Evolutionary conservation across 2,113 vertebrate species (phyloP).

Genomic region (Maccullochella peelii): DNA sequence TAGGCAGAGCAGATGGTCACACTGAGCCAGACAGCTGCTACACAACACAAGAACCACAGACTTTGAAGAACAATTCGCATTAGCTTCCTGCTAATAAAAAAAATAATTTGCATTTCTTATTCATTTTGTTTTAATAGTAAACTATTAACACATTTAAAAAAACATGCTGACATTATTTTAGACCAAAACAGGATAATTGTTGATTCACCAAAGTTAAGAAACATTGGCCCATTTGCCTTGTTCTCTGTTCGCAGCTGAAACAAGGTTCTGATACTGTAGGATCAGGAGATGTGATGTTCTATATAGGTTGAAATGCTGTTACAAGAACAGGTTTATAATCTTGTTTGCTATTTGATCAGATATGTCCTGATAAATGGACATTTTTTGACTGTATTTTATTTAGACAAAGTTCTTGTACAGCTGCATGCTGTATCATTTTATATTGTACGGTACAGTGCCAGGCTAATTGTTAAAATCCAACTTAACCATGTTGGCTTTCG

Average conservation of each 20-base stretch:
- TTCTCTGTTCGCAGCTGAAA: not conserved
- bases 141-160: too few relatives aligned
- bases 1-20: too few relatives aligned
- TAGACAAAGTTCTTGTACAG: too few relatives aligned
- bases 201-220: not conserved
- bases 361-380: too few relatives aligned
- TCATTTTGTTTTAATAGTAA: too few relatives aligned
- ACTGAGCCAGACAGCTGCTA: too few relatives aligned
- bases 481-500: not conserved
- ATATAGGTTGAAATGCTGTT: not conserved
- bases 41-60: too few relatives aligned
- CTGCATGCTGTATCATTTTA: not conserved
- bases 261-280: not conserved
- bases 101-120: not conserved
- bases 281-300: not conserved
- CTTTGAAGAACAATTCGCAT: too few relatives aligned
- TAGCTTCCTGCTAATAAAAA: too few relatives aligned
- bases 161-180: not conserved
- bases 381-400: too few relatives aligned
- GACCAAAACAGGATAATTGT: not conserved
- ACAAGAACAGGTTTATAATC: not conserved
- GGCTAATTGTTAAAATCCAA: not conserved
- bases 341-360: too few relatives aligned
- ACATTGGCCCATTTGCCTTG: not conserved
- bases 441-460: not conserved